A percentile compares a stretch with the other conserved stretches of the same genome.
Evolutionary conservation across 1,140 invertebrate species (phyloP).

Genomic region (Melipona quadrifasciata): DNA sequence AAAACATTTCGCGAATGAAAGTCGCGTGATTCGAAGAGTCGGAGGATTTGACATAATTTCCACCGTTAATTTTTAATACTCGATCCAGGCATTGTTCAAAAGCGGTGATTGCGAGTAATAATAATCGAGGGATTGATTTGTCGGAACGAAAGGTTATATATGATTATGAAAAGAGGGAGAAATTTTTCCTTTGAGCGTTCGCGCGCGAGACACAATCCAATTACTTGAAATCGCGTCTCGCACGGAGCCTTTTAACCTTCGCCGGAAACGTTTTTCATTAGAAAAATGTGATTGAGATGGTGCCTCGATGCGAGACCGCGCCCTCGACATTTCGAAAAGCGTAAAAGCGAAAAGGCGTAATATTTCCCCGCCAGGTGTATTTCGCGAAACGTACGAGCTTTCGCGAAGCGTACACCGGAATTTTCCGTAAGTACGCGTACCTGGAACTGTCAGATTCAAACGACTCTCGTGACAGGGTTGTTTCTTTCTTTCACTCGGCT

Average conservation of each 20-base stretch:
- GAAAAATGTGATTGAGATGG: neutral
- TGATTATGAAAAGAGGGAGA: neutral
- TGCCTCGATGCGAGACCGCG: no score
- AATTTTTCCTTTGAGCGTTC: neutral
- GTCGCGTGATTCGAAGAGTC: no score
- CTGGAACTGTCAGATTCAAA: neutral
- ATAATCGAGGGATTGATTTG: neutral
- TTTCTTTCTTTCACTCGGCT: neutral
- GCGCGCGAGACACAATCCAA: neutral
- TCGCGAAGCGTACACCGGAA: neutral
- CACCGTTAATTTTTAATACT: neutral
- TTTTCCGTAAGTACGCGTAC: neutral
- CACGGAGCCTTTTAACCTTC: neutral
- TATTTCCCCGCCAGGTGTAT: neutral
- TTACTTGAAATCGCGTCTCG: neutral
- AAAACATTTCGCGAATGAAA: neutral
- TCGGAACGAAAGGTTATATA: no score
- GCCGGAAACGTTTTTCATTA: constrained; percentile 3
- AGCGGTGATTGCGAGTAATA: neutral
- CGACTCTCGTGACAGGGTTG: neutral
- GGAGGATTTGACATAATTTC: neutral
- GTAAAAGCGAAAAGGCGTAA: no score
- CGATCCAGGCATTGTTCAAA: neutral
- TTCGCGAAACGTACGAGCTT: neutral
- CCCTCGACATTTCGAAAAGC: no score